These are phyloP conservation scores for Hozukius guyotensis DNA, from an alignment of 2,797 vertebrate species.

Conservation along the genomic window DNA sequence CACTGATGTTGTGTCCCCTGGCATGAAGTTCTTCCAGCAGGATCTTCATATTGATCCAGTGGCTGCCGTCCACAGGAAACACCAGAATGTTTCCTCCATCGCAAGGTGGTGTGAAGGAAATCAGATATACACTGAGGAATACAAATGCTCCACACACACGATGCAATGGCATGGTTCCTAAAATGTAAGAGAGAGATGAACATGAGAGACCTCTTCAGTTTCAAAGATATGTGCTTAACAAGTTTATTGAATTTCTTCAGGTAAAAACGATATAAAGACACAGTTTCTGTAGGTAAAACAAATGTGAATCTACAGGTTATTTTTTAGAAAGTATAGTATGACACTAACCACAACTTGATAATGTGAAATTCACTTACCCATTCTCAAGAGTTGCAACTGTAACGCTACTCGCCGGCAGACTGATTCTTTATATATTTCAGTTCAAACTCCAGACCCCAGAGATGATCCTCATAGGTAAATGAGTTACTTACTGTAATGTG, in stretches of 20 bases:
- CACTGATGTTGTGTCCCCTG: constrained; percentile 75
- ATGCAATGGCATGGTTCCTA: constrained; percentile 24
- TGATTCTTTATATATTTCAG: not conserved
- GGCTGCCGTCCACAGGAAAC: constrained; percentile 78
- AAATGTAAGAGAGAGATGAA: not conserved
- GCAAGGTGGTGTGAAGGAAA: constrained; percentile 39
- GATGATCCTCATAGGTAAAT: constrained; percentile 26
- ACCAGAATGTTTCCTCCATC: constrained; percentile 77
- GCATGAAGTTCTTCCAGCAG: constrained; percentile 75
- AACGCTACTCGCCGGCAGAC: not conserved
- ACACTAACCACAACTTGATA: not conserved
- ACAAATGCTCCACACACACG: not conserved
- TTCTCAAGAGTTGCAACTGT: not conserved
- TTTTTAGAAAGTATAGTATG: not conserved
- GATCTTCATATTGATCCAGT: constrained; percentile 83
- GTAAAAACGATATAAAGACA: not conserved
- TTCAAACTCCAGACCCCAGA: constrained; percentile 53
- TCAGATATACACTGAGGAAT: constrained; percentile 28
- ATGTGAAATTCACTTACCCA: constrained; percentile 25
- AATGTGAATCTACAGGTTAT: not conserved
- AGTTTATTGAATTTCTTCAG: not conserved
- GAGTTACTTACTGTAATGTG: constrained; percentile 25
- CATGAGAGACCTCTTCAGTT: not conserved
- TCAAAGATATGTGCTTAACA: not conserved
- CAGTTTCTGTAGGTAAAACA: not conserved